Conservation (phyloP, 2,113 vertebrate genomes). For the Dascyllus trimaculatus region DNA sequence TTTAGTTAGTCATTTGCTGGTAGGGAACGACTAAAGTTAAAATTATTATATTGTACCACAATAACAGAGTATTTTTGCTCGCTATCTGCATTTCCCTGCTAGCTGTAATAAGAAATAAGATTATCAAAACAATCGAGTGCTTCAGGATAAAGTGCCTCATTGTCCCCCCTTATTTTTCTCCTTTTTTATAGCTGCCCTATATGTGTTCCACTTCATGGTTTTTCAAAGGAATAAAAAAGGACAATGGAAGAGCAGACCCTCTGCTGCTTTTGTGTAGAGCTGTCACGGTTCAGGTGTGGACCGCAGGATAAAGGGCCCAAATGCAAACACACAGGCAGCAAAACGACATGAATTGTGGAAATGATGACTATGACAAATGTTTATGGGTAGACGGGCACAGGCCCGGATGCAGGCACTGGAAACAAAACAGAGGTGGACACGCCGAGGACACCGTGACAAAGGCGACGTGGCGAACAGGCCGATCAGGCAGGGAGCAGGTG, state of each 20-base stretch:
- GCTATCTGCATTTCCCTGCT: too few species aligned
- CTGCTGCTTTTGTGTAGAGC: not conserved
- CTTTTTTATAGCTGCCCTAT: constrained; percentile 1
- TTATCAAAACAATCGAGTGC: too few species aligned
- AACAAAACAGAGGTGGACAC: not conserved
- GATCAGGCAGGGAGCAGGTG: not conserved
- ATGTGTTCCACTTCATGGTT: not conserved
- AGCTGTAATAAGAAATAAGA: too few species aligned
- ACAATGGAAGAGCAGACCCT: not conserved
- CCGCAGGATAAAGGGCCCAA: not conserved
- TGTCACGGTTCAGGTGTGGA: not conserved
- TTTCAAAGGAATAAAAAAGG: constrained; percentile 8
- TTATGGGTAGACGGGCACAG: too few species aligned
- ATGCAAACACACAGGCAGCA: not conserved
- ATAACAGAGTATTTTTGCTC: too few species aligned
- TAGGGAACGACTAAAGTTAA: too few species aligned
- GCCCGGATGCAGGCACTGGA: not conserved
- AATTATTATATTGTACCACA: too few species aligned
- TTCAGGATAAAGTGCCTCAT: too few species aligned
- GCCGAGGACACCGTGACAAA: constrained; percentile 1
- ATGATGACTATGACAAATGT: constrained; percentile 8
- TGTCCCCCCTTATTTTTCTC: too few species aligned
- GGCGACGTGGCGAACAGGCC: not conserved
- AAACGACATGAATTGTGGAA: constrained; percentile 23
- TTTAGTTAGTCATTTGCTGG: too few species aligned